Evolutionary conservation across 92 coral and sea anemone genomes (phyloP).

Genomic region (Palythoa caribaeorum): DNA sequence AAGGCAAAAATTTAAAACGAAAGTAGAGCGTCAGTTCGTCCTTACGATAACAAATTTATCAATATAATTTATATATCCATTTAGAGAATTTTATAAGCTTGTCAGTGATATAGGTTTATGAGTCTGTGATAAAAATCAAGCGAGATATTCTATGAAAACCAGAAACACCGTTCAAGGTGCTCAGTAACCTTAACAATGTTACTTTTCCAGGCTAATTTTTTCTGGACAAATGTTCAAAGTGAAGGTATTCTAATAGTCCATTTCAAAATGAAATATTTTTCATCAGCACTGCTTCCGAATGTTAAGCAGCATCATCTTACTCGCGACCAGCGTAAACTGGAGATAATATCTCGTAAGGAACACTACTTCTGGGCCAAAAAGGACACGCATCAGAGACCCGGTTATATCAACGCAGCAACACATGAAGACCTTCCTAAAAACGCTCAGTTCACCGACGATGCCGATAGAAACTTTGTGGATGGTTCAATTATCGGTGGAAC

Average conservation of each 20-base stretch:
- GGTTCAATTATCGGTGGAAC: slow-evolving; percentile 37
- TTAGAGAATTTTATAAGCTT: too few relatives aligned
- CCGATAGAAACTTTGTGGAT: slow-evolving; percentile 40
- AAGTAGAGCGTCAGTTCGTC: too few relatives aligned
- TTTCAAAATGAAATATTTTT: neutral
- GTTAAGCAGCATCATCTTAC: slow-evolving; percentile 18
- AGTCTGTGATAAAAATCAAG: too few relatives aligned
- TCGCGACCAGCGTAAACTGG: slow-evolving; percentile 55
- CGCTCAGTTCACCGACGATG: slow-evolving; percentile 7
- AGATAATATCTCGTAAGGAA: slow-evolving; percentile 59
- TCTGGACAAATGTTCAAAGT: too few relatives aligned
- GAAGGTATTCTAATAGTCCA: neutral
- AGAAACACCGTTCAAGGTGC: too few relatives aligned
- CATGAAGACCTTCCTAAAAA: slow-evolving; percentile 71
- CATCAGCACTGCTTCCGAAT: slow-evolving; percentile 16
- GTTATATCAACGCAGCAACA: slow-evolving; percentile 57
- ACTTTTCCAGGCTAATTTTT: too few relatives aligned
- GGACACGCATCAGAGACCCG: slow-evolving; percentile 55
- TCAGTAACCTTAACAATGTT: too few relatives aligned
- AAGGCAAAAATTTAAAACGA: too few relatives aligned
- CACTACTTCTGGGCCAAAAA: slow-evolving; percentile 61
- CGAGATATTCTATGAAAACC: too few relatives aligned
- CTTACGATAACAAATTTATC: too few relatives aligned
- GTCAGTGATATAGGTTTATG: too few relatives aligned
- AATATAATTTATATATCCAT: too few relatives aligned